Evolutionary conservation across 2,113 vertebrate genomes (phyloP).

Genomic region (Stercorarius parasiticus): DNA sequence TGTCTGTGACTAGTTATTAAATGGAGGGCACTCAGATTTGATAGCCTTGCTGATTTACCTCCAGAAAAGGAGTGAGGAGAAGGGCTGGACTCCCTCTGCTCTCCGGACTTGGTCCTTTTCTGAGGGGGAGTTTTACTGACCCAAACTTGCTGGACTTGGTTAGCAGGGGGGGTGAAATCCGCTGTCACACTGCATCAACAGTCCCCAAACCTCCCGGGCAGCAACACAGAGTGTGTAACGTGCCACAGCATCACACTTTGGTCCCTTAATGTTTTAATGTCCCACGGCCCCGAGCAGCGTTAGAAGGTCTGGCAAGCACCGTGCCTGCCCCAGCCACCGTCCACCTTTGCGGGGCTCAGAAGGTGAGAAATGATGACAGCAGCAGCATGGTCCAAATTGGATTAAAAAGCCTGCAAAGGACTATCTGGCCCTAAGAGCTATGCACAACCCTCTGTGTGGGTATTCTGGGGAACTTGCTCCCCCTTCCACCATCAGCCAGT

Average conservation of each 20-base stretch:
- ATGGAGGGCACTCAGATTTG: not conserved
- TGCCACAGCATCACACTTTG: not conserved
- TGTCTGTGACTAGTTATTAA: not conserved
- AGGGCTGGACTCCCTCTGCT: accelerated
- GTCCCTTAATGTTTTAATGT: not conserved
- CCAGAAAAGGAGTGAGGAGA: not conserved
- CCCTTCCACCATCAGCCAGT: accelerated
- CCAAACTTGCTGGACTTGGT: not conserved
- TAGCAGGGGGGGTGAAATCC: not conserved
- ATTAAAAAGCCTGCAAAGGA: not conserved
- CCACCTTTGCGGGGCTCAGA: not conserved
- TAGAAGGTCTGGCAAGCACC: not conserved
- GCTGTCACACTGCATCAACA: not conserved
- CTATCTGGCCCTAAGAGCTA: not conserved
- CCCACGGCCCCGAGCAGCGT: accelerated
- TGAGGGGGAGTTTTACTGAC: not conserved
- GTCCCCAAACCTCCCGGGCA: not conserved
- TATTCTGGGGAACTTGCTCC: not conserved
- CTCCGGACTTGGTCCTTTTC: not conserved
- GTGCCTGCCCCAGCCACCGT: accelerated
- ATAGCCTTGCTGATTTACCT: not conserved
- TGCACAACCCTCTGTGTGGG: not conserved
- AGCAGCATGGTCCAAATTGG: not conserved
- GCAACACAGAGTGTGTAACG: accelerated
- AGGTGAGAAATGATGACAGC: not conserved